Evolutionary conservation across 1,140 invertebrate genomes (phyloP).

Genomic region (Leptestheria dahalacensis): DNA sequence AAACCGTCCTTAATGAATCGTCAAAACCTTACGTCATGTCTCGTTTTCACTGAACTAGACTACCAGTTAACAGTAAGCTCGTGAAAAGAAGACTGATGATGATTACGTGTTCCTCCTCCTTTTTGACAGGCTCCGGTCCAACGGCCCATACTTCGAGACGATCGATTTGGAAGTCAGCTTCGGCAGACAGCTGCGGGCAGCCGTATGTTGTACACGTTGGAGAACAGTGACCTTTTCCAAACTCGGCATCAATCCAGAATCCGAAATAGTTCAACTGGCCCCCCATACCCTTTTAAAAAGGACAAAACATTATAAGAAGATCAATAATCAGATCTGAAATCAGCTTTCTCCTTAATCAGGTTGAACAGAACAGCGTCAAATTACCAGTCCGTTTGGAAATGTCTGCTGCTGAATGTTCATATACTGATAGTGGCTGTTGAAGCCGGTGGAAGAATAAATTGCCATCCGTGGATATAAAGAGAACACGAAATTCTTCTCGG

Average conservation of each 20-base stretch:
- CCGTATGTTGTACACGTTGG: conserved; percentile 69
- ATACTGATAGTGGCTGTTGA: conserved; percentile 81
- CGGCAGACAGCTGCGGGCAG: conserved; percentile 59
- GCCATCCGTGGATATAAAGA: conserved; percentile 61
- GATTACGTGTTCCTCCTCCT: conserved; percentile 34
- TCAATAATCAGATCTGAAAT: too few relatives aligned
- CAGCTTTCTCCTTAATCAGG: too few relatives aligned
- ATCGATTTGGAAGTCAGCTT: conserved; percentile 57
- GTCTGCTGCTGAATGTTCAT: conserved; percentile 77
- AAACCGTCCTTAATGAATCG: too few relatives aligned
- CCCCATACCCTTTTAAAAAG: conserved; percentile 51
- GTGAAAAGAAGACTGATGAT: background rate
- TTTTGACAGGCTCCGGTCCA: conserved; percentile 48
- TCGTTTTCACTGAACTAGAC: too few relatives aligned
- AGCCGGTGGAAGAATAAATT: conserved; percentile 56
- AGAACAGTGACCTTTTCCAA: conserved; percentile 56
- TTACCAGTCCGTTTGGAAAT: conserved; percentile 80
- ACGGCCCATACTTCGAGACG: conserved; percentile 78
- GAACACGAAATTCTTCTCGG: conserved; percentile 63
- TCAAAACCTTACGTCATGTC: too few relatives aligned
- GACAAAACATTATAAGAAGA: too few relatives aligned
- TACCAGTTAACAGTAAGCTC: too few relatives aligned
- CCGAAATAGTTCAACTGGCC: conserved; percentile 76
- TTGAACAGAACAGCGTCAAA: too few relatives aligned
- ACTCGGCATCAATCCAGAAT: conserved; percentile 69